Base-by-base conservation (phyloP, 2,797 vertebrate genomes). In the Rhinatrema bivittatum region DNA sequence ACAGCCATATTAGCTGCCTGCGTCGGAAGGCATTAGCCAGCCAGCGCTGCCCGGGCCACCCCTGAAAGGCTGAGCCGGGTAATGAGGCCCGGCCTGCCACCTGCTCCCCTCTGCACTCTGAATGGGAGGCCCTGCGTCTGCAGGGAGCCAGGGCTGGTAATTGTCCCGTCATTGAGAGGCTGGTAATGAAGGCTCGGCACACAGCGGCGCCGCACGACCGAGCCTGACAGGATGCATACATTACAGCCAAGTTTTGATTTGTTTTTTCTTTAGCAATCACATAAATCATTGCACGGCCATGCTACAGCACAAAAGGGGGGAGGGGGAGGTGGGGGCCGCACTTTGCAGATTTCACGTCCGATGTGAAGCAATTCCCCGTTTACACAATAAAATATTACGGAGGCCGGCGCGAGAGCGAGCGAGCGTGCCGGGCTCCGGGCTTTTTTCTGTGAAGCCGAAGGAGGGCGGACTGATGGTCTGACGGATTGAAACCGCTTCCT, bases 51-150 rank as follows among this genome's bases (percentile, higher is more conserved):
- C 6, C 56, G 22, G 10, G 14, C 31, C 6, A 34, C 29, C 1
- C 47, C 27, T 60, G 67, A 68, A 68, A 74, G 69, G 65, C 70
- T n/a, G n/a, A n/a, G n/a, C n/a, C n/a, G 77, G 53, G 65, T 74
- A 65, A 78, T 70, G 76, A 74, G 73, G 76, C 72, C 66, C 67
- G 56, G n/a, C 57, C 65, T 82, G 85, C 86, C 88, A 88, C 88
- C 88, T 92, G 90, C 86, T 89, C 82, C 80, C 87, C 88, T 89
- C 82, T 84, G 63, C 73, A 50, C 64, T 70, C 65, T 73, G 64
- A 80, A 67, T 65, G 32, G 61, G 53, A 76, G 65, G 68, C 65
- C 49, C 28, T n/a, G 33, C 68, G 74, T 62, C 79, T 36, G 1
- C 50, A 46, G 72, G 72, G 70, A 81, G 13, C 62, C n/a, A 2